Conservation (phyloP, 1,140 invertebrate genomes). For the Sarcophaga bullata region DNA sequence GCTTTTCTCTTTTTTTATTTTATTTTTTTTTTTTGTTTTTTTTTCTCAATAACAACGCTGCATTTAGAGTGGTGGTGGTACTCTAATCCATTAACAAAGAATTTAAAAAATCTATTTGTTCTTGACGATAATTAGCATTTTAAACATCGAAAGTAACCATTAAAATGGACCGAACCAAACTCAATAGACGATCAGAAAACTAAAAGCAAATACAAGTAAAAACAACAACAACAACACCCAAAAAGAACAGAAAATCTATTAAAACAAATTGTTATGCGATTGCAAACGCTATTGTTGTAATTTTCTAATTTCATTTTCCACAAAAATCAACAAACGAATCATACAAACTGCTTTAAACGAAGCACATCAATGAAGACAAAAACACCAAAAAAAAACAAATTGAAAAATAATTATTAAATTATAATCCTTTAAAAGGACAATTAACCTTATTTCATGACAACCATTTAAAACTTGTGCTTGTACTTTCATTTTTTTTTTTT, state of each 20-base stretch:
- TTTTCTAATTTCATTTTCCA: neutral
- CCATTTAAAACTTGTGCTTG: neutral
- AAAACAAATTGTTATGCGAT: conserved; percentile 11
- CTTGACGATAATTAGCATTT: neutral
- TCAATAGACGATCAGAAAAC: neutral
- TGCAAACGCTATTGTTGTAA: neutral
- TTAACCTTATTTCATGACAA: conserved; percentile 6
- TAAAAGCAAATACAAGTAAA: neutral
- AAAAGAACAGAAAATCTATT: neutral
- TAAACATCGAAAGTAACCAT: conserved; percentile 22
- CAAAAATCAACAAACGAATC: neutral
- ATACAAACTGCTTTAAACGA: neutral
- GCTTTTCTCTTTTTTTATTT: no score
- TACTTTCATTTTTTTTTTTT: neutral
- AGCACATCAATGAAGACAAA: neutral
- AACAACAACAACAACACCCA: neutral
- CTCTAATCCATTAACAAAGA: conserved; percentile 17
- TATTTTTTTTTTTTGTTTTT: no score
- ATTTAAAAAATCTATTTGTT: neutral
- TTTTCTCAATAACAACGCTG: no score
- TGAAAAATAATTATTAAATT: neutral
- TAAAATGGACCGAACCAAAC: neutral
- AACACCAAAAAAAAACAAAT: no score
- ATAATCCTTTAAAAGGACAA: conserved; percentile 10
- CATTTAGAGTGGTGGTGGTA: neutral